Base-by-base conservation (phyloP, 2,797 vertebrate species). In the Microctenopoma stevenorrisi region DNA sequence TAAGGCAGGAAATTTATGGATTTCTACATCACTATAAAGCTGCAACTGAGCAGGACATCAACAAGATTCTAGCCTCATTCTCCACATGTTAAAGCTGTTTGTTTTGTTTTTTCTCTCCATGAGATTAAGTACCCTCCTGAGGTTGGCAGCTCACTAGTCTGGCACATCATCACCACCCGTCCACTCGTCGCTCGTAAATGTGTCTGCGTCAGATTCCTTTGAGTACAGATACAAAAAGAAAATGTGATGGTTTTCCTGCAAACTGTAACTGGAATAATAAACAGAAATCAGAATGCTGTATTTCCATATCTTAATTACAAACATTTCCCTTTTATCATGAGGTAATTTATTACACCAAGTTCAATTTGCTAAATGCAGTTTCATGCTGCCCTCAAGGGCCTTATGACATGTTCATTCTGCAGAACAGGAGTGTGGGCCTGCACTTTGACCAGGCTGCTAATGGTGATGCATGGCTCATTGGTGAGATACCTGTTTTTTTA, bases 391-490 rank as follows among this genome's bases (percentile, higher is more conserved):
- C 72, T 69, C 58, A 2, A 52, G 30, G 16, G 15, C 53, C 42
- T 40, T 56, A 4, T 82, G 76, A 83, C 74, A 72, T 78, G 65
- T 71, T 87, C 54, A 72, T 64, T 86, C 49, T 83, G 74, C 74
- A 47, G 58, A 86, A 68, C 77, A 76, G 70, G 64, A 53, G 58
- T 47, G 54, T 61, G 60, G 65, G 50, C 60, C 67, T 70, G 81
- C 76, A 72, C 86, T 87, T 82, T 85, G 83, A 82, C 81, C 74
- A 46, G 1, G 16, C 57, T 47, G 65, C 79, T 86, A 82, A 86
- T 72, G 47, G 65, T 74, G 75, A 86, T 81, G 66, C 79, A 78
- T 67, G 57, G 63, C 60, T 86, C 70, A 70, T 72, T 79, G 76
- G 49, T 49, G 63, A 54, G 47, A 46, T 69, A 35, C 49, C 64